Conservation (phyloP, 2,888 invertebrate genomes). For the Litoditis marina region DNA sequence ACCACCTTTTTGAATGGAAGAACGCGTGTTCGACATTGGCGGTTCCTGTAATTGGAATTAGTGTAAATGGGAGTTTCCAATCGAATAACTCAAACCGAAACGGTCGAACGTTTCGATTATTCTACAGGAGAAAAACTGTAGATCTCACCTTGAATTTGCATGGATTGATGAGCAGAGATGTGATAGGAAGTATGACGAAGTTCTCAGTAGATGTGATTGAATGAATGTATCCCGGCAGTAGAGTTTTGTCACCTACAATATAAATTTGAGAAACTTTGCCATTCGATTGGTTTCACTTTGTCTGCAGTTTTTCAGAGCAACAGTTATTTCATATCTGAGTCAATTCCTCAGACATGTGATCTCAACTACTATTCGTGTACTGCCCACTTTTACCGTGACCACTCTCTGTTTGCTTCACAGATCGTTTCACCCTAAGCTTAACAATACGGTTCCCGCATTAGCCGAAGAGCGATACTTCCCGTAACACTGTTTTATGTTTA, state of each 20-base stretch:
- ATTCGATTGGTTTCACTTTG: background rate
- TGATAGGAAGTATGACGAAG: slow-evolving; percentile 59
- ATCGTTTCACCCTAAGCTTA: too few relatives aligned
- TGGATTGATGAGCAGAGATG: slow-evolving; percentile 60
- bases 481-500: too few relatives aligned
- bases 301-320: background rate
- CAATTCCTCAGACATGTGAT: background rate
- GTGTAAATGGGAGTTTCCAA: too few relatives aligned
- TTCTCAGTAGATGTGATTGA: slow-evolving; percentile 60
- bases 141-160: slow-evolving; percentile 58
- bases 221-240: slow-evolving; percentile 60
- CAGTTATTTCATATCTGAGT: background rate
- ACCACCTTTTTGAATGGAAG: slow-evolving; percentile 57
- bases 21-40: slow-evolving; percentile 51
- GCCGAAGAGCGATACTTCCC: too few relatives aligned
- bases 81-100: too few relatives aligned
- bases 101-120: too few relatives aligned
- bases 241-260: slow-evolving; percentile 57
- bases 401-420: too few relatives aligned
- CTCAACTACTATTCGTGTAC: too few relatives aligned
- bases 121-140: too few relatives aligned
- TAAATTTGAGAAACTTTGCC: background rate
- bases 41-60: slow-evolving; percentile 49
- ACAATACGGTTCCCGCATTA: too few relatives aligned
- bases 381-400: too few relatives aligned